Evolutionary conservation across 2,888 invertebrate genomes (phyloP).

Genomic region (Noctua fimbriata): DNA sequence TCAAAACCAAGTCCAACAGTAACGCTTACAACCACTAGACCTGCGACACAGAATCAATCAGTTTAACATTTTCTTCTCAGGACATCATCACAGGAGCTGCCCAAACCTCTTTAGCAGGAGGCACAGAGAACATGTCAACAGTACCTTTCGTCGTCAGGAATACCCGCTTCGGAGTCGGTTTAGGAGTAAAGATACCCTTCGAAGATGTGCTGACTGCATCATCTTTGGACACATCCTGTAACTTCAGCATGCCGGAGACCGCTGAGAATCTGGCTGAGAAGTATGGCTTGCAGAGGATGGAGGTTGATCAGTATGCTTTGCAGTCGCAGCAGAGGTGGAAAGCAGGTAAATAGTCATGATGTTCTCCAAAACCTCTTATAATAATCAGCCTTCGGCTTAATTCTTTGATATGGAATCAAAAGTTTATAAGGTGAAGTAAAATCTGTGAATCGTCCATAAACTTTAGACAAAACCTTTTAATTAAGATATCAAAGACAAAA

Average conservation of each 20-base stretch:
- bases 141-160: conserved; percentile 96
- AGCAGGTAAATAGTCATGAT: conserved; percentile 89
- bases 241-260: conserved; percentile 98
- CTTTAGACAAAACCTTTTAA: background rate
- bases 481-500: background rate
- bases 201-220: conserved; percentile 94
- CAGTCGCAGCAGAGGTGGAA: conserved; percentile 97
- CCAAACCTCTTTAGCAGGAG: conserved; percentile 96
- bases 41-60: background rate
- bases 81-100: conserved; percentile 96
- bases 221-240: conserved; percentile 96
- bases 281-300: conserved; percentile 94
- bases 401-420: background rate
- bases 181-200: conserved; percentile 94
- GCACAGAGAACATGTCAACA: conserved; percentile 98
- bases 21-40: background rate
- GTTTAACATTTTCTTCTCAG: conserved; percentile 79
- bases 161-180: conserved; percentile 95
- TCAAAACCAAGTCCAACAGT: background rate
- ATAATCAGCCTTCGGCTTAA: background rate
- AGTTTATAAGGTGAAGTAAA: too few relatives aligned
- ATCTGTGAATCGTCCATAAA: background rate
- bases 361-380: background rate
- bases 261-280: conserved; percentile 97
- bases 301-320: conserved; percentile 96